Evolutionary conservation across 2,888 invertebrate species (phyloP), one percentile per base, ranked within the genome.

Genomic region (Catonia carolina): DNA sequence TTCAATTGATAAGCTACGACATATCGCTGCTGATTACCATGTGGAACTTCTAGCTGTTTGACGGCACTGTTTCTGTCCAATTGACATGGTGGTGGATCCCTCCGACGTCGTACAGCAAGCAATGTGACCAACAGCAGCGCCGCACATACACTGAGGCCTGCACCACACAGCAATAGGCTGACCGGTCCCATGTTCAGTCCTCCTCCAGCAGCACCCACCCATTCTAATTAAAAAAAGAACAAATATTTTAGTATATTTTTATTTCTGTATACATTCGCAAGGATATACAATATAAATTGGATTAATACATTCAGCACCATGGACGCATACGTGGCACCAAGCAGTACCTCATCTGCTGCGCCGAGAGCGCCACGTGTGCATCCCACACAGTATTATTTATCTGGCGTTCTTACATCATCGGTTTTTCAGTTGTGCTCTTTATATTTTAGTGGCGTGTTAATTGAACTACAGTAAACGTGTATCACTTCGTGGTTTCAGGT

Each of bases 1-100:
- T 90, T 89, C 62, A 90, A 78, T 10, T 89, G 89, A 66, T 90
- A 90, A 10, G 89, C 89, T 17, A 90, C 89, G 37, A 90, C 89
- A 68, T 89, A 89, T 63, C 89, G 79, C 66, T 89, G 82, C 65
- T 89, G 89, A 52, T 64, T 65, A 5, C 87, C 89, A 31, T 89
- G 86, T 12, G 45, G 47, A 37, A 89, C 83, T 70, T 85, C 84
- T 65, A 84, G 72, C 69, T 74, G 77, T 70, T 74, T 78, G 68
- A 71, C 74, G 31, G 72, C 71, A 53, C 71, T 63, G 55, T 64
- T 64, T 53, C 72, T 66, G 59, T 73, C 71, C 22, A 62, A 37
- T 33, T 61, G 62, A 41, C 59, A 58, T 45, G 62, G 57, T 10
- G 55, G 53, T n/a, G 69, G 67, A 55, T 71, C 71, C 58, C 71